Conservation (phyloP, 2,888 invertebrate genomes). For the Stegana nigrithorax region DNA sequence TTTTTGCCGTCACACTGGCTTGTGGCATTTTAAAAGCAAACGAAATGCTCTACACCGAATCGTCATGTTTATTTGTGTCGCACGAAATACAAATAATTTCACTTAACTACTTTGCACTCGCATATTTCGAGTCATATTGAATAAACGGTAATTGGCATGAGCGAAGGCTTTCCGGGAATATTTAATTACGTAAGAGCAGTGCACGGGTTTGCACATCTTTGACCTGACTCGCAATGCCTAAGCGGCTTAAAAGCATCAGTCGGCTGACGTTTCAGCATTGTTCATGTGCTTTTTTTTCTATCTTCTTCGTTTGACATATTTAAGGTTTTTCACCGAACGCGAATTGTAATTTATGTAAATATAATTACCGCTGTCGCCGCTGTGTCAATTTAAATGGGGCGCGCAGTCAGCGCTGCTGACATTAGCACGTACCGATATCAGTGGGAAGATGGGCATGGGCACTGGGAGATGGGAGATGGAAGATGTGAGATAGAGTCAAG, state of each 20-base stretch:
- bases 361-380: conserved; percentile 12
- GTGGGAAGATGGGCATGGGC: background rate
- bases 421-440: conserved; percentile 6
- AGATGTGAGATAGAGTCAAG: background rate
- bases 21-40: no score
- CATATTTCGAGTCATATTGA: no score
- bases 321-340: background rate
- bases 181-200: no score
- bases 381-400: conserved; percentile 8
- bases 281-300: background rate
- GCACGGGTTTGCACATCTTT: background rate
- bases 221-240: background rate
- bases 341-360: conserved; percentile 11
- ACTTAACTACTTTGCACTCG: no score
- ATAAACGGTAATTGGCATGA: no score
- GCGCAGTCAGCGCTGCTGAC: background rate
- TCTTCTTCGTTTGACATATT: background rate
- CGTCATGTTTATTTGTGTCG: no score
- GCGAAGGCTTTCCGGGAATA: no score
- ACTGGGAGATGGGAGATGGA: background rate
- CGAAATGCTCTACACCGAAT: no score
- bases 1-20: no score
- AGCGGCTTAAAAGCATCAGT: background rate
- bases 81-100: no score
- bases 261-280: background rate